Percentiles rank a stretch among this genome's conserved stretches.
Conservation (phyloP, 2,113 vertebrate species). For the Vombatus ursinus region DNA sequence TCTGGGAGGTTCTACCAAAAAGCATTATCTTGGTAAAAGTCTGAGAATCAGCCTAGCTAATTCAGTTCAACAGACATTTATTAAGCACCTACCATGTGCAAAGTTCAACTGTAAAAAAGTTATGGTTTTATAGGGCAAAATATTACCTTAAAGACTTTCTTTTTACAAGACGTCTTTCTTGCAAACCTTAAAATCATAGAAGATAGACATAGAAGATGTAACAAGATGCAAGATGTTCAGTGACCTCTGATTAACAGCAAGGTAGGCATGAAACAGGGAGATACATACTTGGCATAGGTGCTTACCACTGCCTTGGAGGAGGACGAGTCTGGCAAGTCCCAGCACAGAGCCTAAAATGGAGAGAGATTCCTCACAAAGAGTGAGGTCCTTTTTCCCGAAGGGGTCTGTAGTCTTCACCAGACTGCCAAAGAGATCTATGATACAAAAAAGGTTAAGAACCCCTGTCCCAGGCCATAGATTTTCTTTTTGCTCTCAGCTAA, state of each 20-base stretch:
- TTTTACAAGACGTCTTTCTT: background rate
- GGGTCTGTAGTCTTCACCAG: background rate
- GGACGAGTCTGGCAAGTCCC: background rate
- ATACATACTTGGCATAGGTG: background rate
- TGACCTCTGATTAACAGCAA: background rate
- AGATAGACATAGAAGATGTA: background rate
- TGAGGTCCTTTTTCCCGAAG: background rate
- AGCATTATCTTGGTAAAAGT: background rate
- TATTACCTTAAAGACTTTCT: background rate
- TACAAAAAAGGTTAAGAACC: background rate
- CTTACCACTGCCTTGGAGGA: background rate
- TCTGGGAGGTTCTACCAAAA: background rate
- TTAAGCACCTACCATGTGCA: background rate
- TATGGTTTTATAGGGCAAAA: background rate
- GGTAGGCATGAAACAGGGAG: background rate
- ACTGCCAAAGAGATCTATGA: background rate
- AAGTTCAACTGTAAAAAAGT: background rate
- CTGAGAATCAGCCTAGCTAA: background rate
- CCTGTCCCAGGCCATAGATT: background rate
- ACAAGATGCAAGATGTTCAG: too few species aligned
- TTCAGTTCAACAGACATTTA: background rate
- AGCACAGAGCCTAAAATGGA: background rate
- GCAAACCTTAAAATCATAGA: background rate
- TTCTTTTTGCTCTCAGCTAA: slow-evolving; percentile 74
- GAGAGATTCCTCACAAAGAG: background rate